Base-by-base conservation (phyloP, 2,797 vertebrate species). In the Dendrocincla fuliginosa region DNA sequence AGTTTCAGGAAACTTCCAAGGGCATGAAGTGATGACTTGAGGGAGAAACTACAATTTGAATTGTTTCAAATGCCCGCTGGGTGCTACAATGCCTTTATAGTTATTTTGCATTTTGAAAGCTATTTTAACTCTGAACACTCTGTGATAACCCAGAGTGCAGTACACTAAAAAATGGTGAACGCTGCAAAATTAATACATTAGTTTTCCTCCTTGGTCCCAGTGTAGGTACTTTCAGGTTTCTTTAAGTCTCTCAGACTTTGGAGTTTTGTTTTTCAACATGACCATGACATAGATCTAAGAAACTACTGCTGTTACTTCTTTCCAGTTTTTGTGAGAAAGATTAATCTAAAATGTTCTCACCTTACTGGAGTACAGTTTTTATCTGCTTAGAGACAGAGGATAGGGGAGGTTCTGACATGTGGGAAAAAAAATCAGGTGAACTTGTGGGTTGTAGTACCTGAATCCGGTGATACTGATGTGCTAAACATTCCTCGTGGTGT, bases 151-250 rank as follows among this genome's bases (percentile, higher is more conserved):
- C 52, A 33, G 42, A 76, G 12, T 23, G 16, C 18, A 27, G 5
- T 33, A 57, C 2, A 5, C 16, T 55, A 5, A 78, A n/a, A 42
- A 42, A n/a, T 2, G 0, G 9, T 4, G 5, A 5, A 32, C 49
- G 70, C 25, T 52, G 5, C 9, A 79, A 42, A 69, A 24, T 6
- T 5, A 68, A 18, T 30, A 30, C 35, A 35, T 35, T 35, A 35
- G 35, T 28, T 59, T 57, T 74, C 39, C 10, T 73, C 13, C 35
- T 84, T 76, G 19, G 3, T 8, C 4, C 4, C 8, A 3, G 10
- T 47, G 10, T 28, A 15, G 41, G 28, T 80, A 63, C 42, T 63
- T 92, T 49, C 37, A 52, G 16, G 9, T 80, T 87, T 28, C 24
- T 73, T 61, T 35, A 57, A 73, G 16, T 18, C 37, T 76, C 42